Evolutionary conservation across 1,140 invertebrate species (phyloP).

Genomic region (Dendrolimus kikuchii): DNA sequence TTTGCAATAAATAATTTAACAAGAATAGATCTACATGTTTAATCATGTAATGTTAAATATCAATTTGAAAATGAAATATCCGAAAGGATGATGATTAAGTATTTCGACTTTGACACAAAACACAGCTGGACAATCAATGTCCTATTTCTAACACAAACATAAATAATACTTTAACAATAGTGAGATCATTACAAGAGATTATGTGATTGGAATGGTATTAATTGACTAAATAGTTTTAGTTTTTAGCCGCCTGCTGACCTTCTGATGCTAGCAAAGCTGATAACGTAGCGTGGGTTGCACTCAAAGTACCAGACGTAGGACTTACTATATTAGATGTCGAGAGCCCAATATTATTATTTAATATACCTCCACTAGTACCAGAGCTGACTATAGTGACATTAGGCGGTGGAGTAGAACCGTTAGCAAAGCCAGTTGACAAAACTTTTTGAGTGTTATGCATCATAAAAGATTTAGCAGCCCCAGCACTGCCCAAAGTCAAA

Average conservation of each 20-base stretch:
- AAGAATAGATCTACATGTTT: no score
- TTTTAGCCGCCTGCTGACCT: conserved; percentile 41
- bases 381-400: conserved; percentile 65
- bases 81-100: no score
- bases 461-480: conserved; percentile 64
- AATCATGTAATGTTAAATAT: no score
- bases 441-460: conserved; percentile 70
- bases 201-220: neutral
- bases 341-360: conserved; percentile 24
- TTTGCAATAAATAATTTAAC: no score
- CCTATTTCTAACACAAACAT: no score
- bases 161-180: no score
- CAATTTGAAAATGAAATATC: no score
- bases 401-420: conserved; percentile 47
- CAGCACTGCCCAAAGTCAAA: conserved; percentile 61
- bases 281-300: conserved; percentile 65
- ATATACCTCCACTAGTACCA: conserved; percentile 35
- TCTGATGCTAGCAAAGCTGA: conserved; percentile 59
- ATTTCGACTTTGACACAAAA: no score
- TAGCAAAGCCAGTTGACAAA: conserved; percentile 63
- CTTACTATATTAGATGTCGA: conserved; percentile 34
- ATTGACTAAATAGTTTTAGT: conserved; percentile 36
- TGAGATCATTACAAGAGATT: no score
- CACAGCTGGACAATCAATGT: no score
- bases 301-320: conserved; percentile 57